Conservation (phyloP, 2,888 invertebrate genomes). For the Liodrosophila aerea region DNA sequence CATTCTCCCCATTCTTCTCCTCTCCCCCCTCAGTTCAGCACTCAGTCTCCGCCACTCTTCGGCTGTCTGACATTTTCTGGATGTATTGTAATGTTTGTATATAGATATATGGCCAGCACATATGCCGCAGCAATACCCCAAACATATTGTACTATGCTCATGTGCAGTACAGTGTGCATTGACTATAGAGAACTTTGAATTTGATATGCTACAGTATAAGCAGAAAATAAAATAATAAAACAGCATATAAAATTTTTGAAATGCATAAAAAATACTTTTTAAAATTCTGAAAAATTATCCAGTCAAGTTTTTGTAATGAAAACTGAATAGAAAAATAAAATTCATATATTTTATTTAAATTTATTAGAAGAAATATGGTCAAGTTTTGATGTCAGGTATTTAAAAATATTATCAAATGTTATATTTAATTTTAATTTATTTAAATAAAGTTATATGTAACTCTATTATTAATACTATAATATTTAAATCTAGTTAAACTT, state of each 20-base stretch:
- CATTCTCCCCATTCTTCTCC: neutral
- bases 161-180: constrained; percentile 16
- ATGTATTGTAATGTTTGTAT: constrained; percentile 63
- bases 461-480: neutral
- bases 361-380: no score
- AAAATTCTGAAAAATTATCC: no score
- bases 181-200: neutral
- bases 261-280: no score
- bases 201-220: no score
- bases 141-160: constrained; percentile 9
- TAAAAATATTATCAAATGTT: neutral
- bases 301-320: no score
- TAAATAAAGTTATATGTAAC: neutral
- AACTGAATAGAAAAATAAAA: no score
- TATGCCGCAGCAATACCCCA: constrained; percentile 27
- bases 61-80: constrained; percentile 21
- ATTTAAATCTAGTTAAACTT: no score
- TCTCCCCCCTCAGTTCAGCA: neutral
- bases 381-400: no score
- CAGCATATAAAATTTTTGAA: no score
- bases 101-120: constrained; percentile 51
- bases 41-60: neutral
- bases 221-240: no score
- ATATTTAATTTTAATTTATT: neutral
- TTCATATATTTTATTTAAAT: no score